These are phyloP conservation scores for Cirrhinus mrigala DNA, from an alignment of 2,797 vertebrate species.

Conservation along the genomic window DNA sequence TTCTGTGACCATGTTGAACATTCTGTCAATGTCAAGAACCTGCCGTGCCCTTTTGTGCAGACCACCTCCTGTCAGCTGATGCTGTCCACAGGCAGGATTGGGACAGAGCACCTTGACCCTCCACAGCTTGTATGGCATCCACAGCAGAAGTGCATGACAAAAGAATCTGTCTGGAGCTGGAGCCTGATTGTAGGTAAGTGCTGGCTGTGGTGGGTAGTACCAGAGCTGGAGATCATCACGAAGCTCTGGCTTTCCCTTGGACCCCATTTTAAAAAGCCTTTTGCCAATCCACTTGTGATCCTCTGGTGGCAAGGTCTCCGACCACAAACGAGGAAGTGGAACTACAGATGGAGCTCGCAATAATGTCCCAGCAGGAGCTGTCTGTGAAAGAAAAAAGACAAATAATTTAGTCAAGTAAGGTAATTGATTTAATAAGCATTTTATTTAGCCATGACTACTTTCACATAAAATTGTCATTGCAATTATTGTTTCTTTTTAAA, in stretches of 20 bases:
- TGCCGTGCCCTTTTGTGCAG: slow-evolving; percentile 31
- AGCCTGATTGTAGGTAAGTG: neutral
- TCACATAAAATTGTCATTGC: neutral
- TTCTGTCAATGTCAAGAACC: slow-evolving; percentile 25
- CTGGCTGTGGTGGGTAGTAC: slow-evolving; percentile 20
- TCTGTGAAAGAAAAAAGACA: neutral
- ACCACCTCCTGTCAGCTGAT: no score
- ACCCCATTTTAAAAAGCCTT: neutral
- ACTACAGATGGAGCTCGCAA: slow-evolving; percentile 3
- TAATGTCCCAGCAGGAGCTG: neutral
- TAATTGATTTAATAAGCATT: neutral
- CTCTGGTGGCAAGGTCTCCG: slow-evolving; percentile 13
- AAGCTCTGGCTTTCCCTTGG: slow-evolving; percentile 11
- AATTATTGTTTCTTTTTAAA: neutral
- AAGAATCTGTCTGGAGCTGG: slow-evolving; percentile 30
- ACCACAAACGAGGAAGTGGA: slow-evolving; percentile 25
- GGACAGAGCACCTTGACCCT: neutral
- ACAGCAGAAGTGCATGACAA: slow-evolving; percentile 7
- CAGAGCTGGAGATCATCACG: slow-evolving; percentile 25
- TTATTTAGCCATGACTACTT: no score
- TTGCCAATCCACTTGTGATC: slow-evolving; percentile 16
- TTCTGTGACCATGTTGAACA: no score
- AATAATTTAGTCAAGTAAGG: neutral
- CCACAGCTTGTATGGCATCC: neutral
- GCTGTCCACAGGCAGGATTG: neutral